Evolutionary conservation across 2,888 invertebrate genomes (phyloP).

Genomic region (Mythimna ferrago): DNA sequence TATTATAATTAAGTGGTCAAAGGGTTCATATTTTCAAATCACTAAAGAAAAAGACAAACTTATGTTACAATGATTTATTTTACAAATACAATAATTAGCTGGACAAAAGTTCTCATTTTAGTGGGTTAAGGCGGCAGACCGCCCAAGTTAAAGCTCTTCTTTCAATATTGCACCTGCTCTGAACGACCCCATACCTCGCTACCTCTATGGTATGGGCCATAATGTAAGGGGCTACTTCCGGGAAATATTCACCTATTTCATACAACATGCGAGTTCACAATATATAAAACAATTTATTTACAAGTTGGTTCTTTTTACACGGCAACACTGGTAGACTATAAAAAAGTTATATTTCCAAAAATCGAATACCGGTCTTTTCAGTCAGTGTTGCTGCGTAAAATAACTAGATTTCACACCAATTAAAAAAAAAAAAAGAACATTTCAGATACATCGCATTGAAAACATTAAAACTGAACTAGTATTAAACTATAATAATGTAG

Average conservation of each 20-base stretch:
- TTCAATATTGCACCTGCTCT: conserved; percentile 72
- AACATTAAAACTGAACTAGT: conserved; percentile 17
- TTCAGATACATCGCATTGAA: conserved; percentile 16
- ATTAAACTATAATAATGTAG: conserved; percentile 24
- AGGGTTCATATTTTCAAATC: background rate
- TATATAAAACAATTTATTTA: conserved; percentile 41
- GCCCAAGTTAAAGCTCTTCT: conserved; percentile 81
- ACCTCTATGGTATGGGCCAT: conserved; percentile 37
- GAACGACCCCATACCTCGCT: conserved; percentile 34
- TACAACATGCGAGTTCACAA: conserved; percentile 46
- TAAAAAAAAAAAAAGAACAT: conserved; percentile 20
- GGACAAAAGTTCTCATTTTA: conserved; percentile 78
- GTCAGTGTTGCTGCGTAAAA: conserved; percentile 41
- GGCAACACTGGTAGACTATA: conserved; percentile 43
- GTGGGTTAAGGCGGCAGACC: conserved; percentile 71
- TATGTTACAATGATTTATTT: conserved; percentile 80
- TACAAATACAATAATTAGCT: conserved; percentile 81
- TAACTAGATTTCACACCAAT: conserved; percentile 42
- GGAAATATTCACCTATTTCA: conserved; percentile 24
- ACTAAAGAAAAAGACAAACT: conserved; percentile 47
- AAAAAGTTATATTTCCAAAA: background rate
- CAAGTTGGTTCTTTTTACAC: conserved; percentile 42
- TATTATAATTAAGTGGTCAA: too few species aligned
- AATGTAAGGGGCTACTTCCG: conserved; percentile 10
- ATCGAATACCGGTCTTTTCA: conserved; percentile 21